Conservation (phyloP, 2,888 invertebrate genomes). For the Cryptus viduatorius region DNA sequence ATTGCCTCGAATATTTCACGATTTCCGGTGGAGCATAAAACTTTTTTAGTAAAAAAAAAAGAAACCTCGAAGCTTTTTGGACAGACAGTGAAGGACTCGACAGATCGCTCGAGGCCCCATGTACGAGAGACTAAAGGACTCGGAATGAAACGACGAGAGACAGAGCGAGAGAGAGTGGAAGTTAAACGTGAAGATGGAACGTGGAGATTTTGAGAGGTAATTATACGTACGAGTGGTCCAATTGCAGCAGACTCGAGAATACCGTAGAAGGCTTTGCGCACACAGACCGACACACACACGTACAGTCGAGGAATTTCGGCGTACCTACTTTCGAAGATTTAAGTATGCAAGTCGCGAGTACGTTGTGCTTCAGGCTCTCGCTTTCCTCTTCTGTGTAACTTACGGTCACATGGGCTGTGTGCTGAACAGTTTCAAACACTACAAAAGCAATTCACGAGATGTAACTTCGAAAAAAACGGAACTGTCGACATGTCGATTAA, state of each 20-base stretch:
- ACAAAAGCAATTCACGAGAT: not conserved
- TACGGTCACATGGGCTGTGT: not conserved
- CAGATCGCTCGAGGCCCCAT: not conserved
- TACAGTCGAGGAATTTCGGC: constrained; percentile 14
- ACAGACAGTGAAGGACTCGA: constrained; percentile 11
- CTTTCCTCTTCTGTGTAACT: constrained; percentile 5
- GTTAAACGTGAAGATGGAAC: constrained; percentile 60
- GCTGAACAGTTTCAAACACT: not conserved
- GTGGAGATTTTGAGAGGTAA: constrained; percentile 62
- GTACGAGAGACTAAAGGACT: constrained; percentile 6
- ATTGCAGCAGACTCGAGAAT: constrained; percentile 29
- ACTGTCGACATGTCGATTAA: not conserved
- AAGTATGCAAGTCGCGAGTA: constrained; percentile 52
- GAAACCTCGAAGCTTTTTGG: not conserved
- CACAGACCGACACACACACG: constrained; percentile 33
- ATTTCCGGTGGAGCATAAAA: constrained; percentile 31
- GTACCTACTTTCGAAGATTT: constrained; percentile 55
- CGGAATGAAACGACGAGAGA: constrained; percentile 36
- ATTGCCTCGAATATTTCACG: constrained; percentile 43
- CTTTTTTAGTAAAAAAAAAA: constrained; percentile 24
- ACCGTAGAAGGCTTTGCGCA: constrained; percentile 29
- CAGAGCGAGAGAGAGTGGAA: constrained; percentile 22
- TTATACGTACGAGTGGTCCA: constrained; percentile 61
- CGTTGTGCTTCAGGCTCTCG: constrained; percentile 24
- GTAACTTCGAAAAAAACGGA: constrained; percentile 1